Percentiles rank a stretch among this genome's conserved stretches.
phyloP scores from a whole-genome alignment of 2,888 invertebrate species.

The Phortica magna region DNA sequence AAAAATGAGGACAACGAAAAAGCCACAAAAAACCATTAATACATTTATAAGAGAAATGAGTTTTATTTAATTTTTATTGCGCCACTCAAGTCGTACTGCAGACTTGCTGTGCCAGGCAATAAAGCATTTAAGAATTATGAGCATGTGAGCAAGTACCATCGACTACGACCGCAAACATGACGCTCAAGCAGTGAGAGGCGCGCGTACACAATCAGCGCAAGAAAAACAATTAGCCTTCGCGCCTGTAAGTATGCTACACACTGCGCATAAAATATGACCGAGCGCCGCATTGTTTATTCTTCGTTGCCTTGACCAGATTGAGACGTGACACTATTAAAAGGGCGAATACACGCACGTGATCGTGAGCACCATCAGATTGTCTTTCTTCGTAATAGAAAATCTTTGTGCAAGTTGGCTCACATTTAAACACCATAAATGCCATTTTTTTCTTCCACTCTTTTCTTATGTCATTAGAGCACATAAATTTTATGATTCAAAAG shows the following conservation, averaged over 20 bases:
- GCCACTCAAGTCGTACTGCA: not conserved
- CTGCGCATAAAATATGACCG: conserved; percentile 18
- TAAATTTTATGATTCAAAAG: not conserved
- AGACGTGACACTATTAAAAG: conserved; percentile 31
- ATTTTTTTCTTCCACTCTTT: no score
- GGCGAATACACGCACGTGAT: not conserved
- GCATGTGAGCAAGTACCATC: conserved; percentile 5
- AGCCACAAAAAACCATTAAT: conserved; percentile 55
- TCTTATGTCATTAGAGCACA: not conserved
- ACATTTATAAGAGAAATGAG: conserved; percentile 67
- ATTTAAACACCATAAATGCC: no score
- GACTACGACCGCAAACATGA: conserved; percentile 10
- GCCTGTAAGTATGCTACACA: conserved; percentile 31
- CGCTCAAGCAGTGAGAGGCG: not conserved
- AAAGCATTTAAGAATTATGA: conserved; percentile 33
- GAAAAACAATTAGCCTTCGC: conserved; percentile 30
- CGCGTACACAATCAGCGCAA: conserved; percentile 7
- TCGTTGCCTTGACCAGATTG: conserved; percentile 29
- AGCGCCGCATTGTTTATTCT: not conserved
- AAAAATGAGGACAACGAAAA: conserved; percentile 39
- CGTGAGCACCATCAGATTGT: not conserved
- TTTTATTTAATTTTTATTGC: conserved; percentile 70
- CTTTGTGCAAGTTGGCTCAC: no score
- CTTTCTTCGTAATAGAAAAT: not conserved
- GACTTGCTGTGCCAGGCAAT: conserved; percentile 9